Evolutionary conservation across 2,797 vertebrate species (phyloP), one percentile per base, ranked within the genome.

Genomic region (Eospalax fontanierii): DNA sequence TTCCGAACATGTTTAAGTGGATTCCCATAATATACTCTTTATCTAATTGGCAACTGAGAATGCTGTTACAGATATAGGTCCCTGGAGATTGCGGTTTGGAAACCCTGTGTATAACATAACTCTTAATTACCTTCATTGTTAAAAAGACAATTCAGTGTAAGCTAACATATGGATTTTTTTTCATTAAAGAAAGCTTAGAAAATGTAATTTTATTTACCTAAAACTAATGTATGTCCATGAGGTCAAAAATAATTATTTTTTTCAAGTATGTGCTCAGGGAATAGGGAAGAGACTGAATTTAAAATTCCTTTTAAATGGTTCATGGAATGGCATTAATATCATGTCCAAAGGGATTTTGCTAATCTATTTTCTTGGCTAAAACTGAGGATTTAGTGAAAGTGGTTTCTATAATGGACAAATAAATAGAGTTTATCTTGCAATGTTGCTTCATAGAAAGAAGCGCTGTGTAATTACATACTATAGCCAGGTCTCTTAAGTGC

Each of bases 21-120:
- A 87, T 98, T 96, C 97, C 97, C 96, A 96, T 95, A 89, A 95
- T 81, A 91, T 33, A 86, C 50, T 97, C 57, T 89, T 93, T 89
- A 91, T 86, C 87, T 97, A 97, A 97, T 66, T 91, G 76, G 63
- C 81, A 94, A 90, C 38, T 95, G 81, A 89, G 93, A 97, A 91
- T 54, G 28, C 59, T 80, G 71, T 96, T 91, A 94, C 74, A 93
- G 89, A 95, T 71, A 91, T 28, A 82, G 50, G 71, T 97, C 92
- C 89, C 86, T 91, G n/a, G 90, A 92, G 96, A 96, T 2, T 68
- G 9, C 54, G 63, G 19, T 93, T 96, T 89, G 63, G 82, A 90
- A 95, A 90, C 15, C 24, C 78, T 91, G 35, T 95, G 83, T 57
- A 96, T 95, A 96, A 91, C 82, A 87, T 35, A 94, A 96, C 15